Percentiles rank a stretch among this genome's conserved stretches.
Evolutionary conservation across 1,140 invertebrate genomes (phyloP).

Genomic region (Drosophila repletoides): DNA sequence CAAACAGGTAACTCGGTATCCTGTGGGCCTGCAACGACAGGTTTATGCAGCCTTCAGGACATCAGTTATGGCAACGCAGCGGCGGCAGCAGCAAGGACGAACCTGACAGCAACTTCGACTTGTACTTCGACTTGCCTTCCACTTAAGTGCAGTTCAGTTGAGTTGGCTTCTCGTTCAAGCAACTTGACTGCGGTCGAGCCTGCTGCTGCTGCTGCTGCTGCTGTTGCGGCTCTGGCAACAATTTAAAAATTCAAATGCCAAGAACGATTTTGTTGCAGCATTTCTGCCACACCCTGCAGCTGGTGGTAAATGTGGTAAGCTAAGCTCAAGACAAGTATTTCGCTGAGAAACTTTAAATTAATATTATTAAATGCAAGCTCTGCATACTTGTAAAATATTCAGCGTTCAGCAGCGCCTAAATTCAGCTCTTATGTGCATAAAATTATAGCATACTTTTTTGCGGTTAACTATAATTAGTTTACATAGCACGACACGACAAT

Average conservation of each 20-base stretch:
- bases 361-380: too few species aligned
- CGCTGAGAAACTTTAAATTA: neutral
- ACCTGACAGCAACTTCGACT: constrained; percentile 19
- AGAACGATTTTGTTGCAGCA: neutral
- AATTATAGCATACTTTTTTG: too few species aligned
- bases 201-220: neutral
- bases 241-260: constrained; percentile 29
- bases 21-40: neutral
- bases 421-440: too few species aligned
- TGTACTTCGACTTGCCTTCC: constrained; percentile 13
- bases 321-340: too few species aligned
- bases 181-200: constrained; percentile 8
- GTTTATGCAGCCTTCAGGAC: neutral
- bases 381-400: too few species aligned
- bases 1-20: too few species aligned
- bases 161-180: neutral
- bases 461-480: too few species aligned
- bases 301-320: neutral
- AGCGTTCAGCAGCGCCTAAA: too few species aligned
- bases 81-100: neutral
- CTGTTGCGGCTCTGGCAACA: constrained; percentile 15
- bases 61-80: constrained; percentile 48
- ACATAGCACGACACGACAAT: too few species aligned
- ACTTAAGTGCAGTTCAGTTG: constrained; percentile 21
- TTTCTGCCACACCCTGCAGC: neutral